Evolutionary conservation across 2,888 invertebrate species (phyloP), one percentile per base, ranked within the genome.

Genomic region (Rhimphoctona megacephalus): DNA sequence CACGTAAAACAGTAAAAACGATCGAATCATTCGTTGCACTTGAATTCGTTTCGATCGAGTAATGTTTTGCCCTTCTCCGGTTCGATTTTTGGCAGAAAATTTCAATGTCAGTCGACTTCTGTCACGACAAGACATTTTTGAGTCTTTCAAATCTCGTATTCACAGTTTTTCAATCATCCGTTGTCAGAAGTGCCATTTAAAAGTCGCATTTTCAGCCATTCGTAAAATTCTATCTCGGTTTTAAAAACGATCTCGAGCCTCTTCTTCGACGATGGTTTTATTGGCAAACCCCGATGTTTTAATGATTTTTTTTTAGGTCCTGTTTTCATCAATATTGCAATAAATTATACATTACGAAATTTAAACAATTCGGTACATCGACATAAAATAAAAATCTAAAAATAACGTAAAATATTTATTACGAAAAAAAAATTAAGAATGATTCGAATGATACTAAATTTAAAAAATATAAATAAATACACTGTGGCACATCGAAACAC

Each of bases 171-270:
- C 6, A 52, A 39, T 91, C 90, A 92, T 80, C 90, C 89, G 49
- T 91, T 89, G 39, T 88, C 88, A 22, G 88, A 88, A 14, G 91
- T 90, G 64, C 93, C 92, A 61, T 92, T 92, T 22, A 94, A 86
- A 46, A 96, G 93, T 86, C 96, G 94, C 30, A 93, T 93, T 90
- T 95, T 95, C 7, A 95, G 92, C 95, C 96, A 96, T 72, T 95
- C 92, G 90, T 96, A 96, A 92, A 96, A 96, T 88, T 96, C 95
- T 85, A 96, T 94, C 92, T 96, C 96, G 25, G 94, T 93, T 66
- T 91, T 92, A n/a, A 96, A 92, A 61, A 94, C 92, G 83, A 94
- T 92, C 79, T 92, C 92, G 57, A 92, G 86, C 22, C 89, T 86
- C 67, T 91, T 90, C 72, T 89, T 90, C 22, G 88, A 73, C 64